Evolutionary conservation across 2,888 invertebrate genomes (phyloP).

Genomic region (Parthenolecanium corni): DNA sequence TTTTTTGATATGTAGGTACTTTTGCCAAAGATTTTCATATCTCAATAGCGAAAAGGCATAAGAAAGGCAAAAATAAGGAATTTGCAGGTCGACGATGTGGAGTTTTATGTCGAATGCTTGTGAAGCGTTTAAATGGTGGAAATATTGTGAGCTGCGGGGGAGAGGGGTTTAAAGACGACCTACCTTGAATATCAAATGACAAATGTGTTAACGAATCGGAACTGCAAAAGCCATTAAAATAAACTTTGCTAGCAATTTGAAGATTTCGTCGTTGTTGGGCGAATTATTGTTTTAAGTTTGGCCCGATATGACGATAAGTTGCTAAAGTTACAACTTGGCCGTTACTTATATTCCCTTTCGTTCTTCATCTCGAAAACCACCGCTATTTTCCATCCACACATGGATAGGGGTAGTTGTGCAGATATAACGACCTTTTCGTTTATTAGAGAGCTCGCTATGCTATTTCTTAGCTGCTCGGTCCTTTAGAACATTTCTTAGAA

Average conservation of each 20-base stretch:
- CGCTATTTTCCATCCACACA: too few species aligned
- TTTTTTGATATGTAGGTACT: too few species aligned
- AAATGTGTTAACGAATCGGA: conserved; percentile 24
- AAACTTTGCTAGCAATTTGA: conserved; percentile 27
- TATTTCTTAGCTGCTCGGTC: conserved; percentile 9
- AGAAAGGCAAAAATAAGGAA: too few species aligned
- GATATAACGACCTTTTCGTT: conserved; percentile 25
- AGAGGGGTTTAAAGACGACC: not conserved
- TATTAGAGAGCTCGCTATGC: too few species aligned
- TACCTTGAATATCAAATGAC: conserved; percentile 27
- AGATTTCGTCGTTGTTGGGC: conserved; percentile 27
- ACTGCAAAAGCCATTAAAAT: conserved; percentile 27
- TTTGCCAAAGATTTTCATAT: too few species aligned
- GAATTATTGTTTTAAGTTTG: conserved; percentile 27
- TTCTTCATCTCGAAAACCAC: conserved; percentile 15
- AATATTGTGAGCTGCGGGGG: too few species aligned
- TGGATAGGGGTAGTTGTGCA: too few species aligned
- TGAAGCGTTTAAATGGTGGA: too few species aligned
- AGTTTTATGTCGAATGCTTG: too few species aligned
- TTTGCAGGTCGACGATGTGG: too few species aligned
- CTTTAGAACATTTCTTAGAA: conserved; percentile 10
- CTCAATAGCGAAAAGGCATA: too few species aligned
- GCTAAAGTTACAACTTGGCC: conserved; percentile 23
- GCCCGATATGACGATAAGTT: conserved; percentile 27
- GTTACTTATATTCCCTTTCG: conserved; percentile 6